phyloP scores from a whole-genome alignment of 2,113 vertebrate genomes.

The Nerophis lumbriciformis region DNA sequence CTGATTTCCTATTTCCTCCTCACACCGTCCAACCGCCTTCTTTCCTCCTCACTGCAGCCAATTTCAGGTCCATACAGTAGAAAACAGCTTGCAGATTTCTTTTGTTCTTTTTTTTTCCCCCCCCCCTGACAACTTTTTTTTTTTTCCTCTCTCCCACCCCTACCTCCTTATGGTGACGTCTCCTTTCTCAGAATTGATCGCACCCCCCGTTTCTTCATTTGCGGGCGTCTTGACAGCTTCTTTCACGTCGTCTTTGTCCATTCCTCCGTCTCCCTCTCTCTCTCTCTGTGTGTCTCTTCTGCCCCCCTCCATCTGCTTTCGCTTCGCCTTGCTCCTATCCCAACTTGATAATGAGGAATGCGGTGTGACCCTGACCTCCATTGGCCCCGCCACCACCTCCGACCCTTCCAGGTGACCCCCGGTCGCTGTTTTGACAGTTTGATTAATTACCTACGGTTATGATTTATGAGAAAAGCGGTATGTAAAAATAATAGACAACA shows the following conservation, averaged over 20 bases:
- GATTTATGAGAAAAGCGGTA: conserved; percentile 99
- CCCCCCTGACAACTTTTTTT: conserved; percentile 33
- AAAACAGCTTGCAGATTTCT: conserved; percentile 69
- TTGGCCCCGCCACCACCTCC: conserved; percentile 92
- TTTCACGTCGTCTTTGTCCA: conserved; percentile 92
- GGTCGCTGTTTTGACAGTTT: conserved; percentile 98
- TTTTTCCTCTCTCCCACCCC: conserved; percentile 18
- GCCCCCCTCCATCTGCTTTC: conserved; percentile 93
- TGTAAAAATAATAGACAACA: conserved; percentile 99
- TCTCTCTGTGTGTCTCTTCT: conserved; percentile 72
- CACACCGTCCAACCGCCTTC: conserved; percentile 37
- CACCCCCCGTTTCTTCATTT: conserved; percentile 81
- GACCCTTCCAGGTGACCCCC: conserved; percentile 90
- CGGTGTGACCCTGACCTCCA: conserved; percentile 99
- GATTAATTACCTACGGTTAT: conserved; percentile 99
- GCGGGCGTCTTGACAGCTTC: conserved; percentile 92
- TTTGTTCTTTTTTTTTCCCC: conserved; percentile 59
- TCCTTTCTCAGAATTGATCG: conserved; percentile 55
- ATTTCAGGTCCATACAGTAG: conserved; percentile 70
- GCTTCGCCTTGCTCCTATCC: conserved; percentile 99
- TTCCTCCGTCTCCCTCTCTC: conserved; percentile 81
- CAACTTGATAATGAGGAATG: conserved; percentile 99
- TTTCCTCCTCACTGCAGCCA: conserved; percentile 53
- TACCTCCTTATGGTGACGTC: conserved; percentile 46
- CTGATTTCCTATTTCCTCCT: conserved; percentile 72